A percentile compares a stretch with the other conserved stretches of the same genome.
Conservation (phyloP, 1,140 invertebrate species). For the Diachasma alloeum region DNA sequence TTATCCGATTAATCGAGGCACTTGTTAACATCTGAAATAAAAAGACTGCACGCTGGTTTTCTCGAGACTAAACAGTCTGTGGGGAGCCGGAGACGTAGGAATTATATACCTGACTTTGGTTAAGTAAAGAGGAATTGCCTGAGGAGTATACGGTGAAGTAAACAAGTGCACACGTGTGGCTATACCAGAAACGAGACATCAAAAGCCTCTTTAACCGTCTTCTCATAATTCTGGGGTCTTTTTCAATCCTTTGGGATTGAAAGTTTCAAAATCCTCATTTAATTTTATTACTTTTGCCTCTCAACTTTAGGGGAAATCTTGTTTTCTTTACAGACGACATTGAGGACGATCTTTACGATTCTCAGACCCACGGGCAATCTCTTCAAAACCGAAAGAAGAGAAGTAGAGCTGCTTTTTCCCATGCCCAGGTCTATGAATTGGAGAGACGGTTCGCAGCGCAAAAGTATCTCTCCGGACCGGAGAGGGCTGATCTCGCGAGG, state of each 20-base stretch:
- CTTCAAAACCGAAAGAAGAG: constrained; percentile 82
- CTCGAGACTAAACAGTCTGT: constrained; percentile 26
- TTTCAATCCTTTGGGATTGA: constrained; percentile 36
- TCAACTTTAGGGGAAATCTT: not conserved
- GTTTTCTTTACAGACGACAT: constrained; percentile 53
- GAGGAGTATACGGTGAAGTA: constrained; percentile 39
- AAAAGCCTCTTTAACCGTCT: constrained; percentile 51
- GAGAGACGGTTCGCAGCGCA: constrained; percentile 94
- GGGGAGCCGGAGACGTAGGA: not conserved
- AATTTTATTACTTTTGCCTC: too few relatives aligned
- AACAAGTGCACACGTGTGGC: constrained; percentile 58
- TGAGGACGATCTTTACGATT: constrained; percentile 59
- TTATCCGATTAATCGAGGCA: not conserved
- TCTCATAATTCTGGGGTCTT: constrained; percentile 32
- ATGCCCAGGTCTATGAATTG: constrained; percentile 93
- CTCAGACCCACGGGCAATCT: constrained; percentile 54
- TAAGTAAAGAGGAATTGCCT: constrained; percentile 52
- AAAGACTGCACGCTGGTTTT: not conserved
- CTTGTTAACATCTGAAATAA: not conserved
- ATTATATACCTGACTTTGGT: constrained; percentile 41
- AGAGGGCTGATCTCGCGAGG: constrained; percentile 91
- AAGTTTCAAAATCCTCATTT: too few relatives aligned
- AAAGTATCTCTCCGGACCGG: constrained; percentile 93
- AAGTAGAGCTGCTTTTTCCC: constrained; percentile 93
- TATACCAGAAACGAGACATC: constrained; percentile 60